Evolutionary conservation across 2,113 vertebrate genomes (phyloP).

Genomic region (Rhineura floridana): DNA sequence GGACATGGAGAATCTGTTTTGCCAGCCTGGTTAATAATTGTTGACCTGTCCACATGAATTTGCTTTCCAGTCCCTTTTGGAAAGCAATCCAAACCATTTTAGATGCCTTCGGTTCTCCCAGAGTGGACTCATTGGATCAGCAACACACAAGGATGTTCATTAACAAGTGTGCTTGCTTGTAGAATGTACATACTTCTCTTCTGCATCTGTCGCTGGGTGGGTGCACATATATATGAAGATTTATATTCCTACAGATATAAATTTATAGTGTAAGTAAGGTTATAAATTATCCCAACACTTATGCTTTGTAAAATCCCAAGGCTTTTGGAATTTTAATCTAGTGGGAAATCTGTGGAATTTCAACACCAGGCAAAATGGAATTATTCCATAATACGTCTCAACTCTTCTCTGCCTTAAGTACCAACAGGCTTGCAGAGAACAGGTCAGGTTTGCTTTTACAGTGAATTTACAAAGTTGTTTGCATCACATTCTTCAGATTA

Average conservation of each 20-base stretch:
- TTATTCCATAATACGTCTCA: not conserved
- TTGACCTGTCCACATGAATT: not conserved
- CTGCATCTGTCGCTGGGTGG: not conserved
- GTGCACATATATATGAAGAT: not conserved
- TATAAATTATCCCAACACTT: not conserved
- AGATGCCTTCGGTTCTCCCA: too few relatives aligned
- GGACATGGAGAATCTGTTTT: not conserved
- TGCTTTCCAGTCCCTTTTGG: not conserved
- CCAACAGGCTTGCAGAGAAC: not conserved
- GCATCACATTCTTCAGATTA: accelerated
- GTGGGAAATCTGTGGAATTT: not conserved
- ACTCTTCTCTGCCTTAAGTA: not conserved
- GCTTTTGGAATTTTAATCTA: not conserved
- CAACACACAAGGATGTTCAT: not conserved
- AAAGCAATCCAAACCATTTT: not conserved
- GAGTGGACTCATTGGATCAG: too few relatives aligned
- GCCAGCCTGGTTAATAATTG: not conserved
- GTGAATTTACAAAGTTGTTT: accelerated
- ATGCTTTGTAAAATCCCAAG: not conserved
- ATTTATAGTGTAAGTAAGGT: not conserved
- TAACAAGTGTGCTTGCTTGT: not conserved
- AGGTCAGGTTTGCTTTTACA: not conserved
- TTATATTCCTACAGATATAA: too few relatives aligned
- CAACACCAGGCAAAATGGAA: too few relatives aligned
- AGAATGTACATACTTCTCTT: not conserved